Evolutionary conservation across 2,888 invertebrate genomes (phyloP), one percentile per base, ranked within the genome.

Genomic region (Mesorhabditis spiculigera): DNA sequence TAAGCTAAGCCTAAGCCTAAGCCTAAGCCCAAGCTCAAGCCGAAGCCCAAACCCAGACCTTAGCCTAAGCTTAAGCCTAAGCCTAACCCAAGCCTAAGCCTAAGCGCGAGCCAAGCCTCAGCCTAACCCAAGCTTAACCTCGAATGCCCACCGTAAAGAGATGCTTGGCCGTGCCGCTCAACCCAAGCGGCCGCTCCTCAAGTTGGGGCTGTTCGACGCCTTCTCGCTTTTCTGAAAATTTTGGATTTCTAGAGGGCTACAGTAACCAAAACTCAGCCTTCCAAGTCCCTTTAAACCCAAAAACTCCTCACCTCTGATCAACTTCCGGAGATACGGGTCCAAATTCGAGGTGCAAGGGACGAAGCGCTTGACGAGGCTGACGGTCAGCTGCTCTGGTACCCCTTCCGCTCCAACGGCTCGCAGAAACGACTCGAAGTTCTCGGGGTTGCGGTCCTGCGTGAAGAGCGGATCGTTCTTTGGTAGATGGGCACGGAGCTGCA

Each of bases 271-370:
- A 28, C 28, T 28, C 28, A 28, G 28, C 28, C 28, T 28, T 28
- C 28, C 28, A 28, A 28, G 28, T 28, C 3, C 28, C 28, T 28
- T 28, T 28, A 28, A 3, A 50, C 58, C 58, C 8, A 50, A 50
- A 68, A n/a, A n/a, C n/a, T n/a, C 42, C 45, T 75, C 86, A 93
- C 93, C 96, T 90, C 95, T 93, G 71, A 97, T 94, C 70, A 94
- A 92, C 89, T 97, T 97, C 86, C 95, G 92, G 73, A 98, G 91
- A 86, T 95, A 97, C 0, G 98, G 98, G 89, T 98, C 98, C 69
- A 98, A 89, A 87, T 97, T 98, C 82, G 96, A 96, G 16, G 97
- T 96, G 87, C 97, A 98, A 0, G 97, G 96, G 73, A 97, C 89
- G 88, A 98, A 97, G 84, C 95, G 92, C 86, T 94, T 93, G 85